phyloP scores from a whole-genome alignment of 1,140 invertebrate species.

The Macrobrachium rosenbergii region DNA sequence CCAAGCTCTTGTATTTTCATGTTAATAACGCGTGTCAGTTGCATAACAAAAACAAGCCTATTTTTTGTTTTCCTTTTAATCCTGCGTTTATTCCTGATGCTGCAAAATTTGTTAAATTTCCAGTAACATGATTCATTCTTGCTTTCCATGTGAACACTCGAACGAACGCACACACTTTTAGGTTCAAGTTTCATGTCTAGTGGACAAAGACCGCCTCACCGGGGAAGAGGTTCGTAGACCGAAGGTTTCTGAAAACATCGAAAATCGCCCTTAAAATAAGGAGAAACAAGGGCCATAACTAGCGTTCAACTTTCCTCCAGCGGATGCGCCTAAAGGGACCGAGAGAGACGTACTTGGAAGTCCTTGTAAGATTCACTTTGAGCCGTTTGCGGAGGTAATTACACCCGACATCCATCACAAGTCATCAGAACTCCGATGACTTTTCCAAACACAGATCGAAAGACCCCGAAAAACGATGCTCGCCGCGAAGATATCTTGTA shows the following conservation, averaged over 20 bases:
- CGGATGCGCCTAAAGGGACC: too few species aligned
- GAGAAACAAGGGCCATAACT: background rate
- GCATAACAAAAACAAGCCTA: too few species aligned
- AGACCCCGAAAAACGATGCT: background rate
- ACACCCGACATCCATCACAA: slow-evolving; percentile 48
- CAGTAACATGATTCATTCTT: too few species aligned
- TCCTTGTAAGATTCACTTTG: slow-evolving; percentile 54
- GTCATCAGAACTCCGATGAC: slow-evolving; percentile 35
- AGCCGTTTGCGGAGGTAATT: slow-evolving; percentile 51
- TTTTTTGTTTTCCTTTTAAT: too few species aligned
- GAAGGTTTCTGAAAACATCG: too few species aligned
- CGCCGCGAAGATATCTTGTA: background rate
- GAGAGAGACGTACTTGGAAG: slow-evolving; percentile 4
- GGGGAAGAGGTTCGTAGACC: background rate
- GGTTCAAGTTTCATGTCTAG: slow-evolving; percentile 45
- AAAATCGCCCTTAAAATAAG: background rate
- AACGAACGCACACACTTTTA: slow-evolving; percentile 25
- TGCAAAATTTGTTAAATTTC: too few species aligned
- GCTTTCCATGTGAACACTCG: slow-evolving; percentile 1
- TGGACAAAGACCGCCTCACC: background rate
- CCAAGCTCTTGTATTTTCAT: too few species aligned
- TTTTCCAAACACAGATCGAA: background rate
- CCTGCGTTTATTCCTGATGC: too few species aligned
- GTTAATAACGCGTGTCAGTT: too few species aligned
- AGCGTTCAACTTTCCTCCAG: too few species aligned